Evolutionary conservation across 1,140 invertebrate genomes (phyloP).

Genomic region (Caenorhabditis brenneri): DNA sequence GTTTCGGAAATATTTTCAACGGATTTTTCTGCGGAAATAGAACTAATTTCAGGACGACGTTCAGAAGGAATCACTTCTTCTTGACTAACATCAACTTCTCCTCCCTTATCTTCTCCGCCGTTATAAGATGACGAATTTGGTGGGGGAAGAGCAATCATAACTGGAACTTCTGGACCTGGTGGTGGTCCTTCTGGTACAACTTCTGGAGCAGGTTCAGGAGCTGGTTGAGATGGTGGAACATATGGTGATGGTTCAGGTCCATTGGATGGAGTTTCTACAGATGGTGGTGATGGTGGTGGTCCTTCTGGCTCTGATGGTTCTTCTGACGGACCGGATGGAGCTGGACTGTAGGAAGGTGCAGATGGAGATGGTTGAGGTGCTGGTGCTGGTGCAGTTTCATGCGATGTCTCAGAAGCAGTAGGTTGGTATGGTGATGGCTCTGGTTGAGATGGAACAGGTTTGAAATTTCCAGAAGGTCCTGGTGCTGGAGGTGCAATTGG

Average conservation of each 20-base stretch:
- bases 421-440: not conserved
- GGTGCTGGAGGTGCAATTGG: not conserved
- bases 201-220: not conserved
- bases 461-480: not conserved
- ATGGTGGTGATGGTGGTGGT: not conserved
- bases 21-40: not conserved
- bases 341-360: not conserved
- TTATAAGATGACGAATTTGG: not conserved
- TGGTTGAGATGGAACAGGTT: not conserved
- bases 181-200: not conserved
- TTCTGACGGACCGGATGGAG: not conserved
- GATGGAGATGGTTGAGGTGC: not conserved
- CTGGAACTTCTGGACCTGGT: not conserved
- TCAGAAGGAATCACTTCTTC: constrained; percentile 29
- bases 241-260: not conserved
- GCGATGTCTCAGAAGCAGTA: not conserved
- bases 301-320: not conserved
- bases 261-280: not conserved
- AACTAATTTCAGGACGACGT: constrained; percentile 30
- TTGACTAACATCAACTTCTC: not conserved
- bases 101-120: constrained; percentile 3
- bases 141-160: not conserved
- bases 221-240: not conserved
- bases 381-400: constrained; percentile 5
- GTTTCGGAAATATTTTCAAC: constrained; percentile 19